A percentile compares a stretch with the other conserved stretches of the same genome.
These are phyloP conservation scores for Pleuronectes platessa DNA, from an alignment of 2,113 vertebrate genomes.

Conservation along the genomic window DNA sequence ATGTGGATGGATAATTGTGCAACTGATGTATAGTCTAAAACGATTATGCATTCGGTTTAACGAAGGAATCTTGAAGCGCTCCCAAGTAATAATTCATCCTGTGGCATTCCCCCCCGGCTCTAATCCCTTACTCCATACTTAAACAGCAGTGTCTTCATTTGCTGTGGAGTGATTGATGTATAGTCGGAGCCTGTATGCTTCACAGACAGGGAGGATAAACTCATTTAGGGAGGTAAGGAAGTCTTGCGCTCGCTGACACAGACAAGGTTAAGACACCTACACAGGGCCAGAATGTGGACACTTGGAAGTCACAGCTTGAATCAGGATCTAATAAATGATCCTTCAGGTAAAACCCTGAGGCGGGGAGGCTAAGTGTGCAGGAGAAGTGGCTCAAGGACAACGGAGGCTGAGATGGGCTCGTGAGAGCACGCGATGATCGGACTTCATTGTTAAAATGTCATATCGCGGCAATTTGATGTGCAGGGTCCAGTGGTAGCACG, in stretches of 20 bases:
- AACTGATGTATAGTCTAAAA: conserved; percentile 59
- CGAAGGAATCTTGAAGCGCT: conserved; percentile 52
- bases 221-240: conserved; percentile 60
- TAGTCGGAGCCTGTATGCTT: conserved; percentile 27
- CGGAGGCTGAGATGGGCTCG: conserved; percentile 54
- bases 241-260: conserved; percentile 53
- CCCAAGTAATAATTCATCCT: conserved; percentile 53
- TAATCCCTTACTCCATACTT: conserved; percentile 32
- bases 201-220: conserved; percentile 52
- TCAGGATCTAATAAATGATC: conserved; percentile 74
- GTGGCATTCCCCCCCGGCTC: conserved; percentile 32
- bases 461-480: conserved; percentile 46
- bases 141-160: conserved; percentile 56
- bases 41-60: conserved; percentile 55
- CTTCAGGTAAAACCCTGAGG: conserved; percentile 66
- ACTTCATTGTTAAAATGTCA: conserved; percentile 70
- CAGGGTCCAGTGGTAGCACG: conserved; percentile 32
- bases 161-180: conserved; percentile 58
- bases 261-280: conserved; percentile 68
- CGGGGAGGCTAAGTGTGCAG: conserved; percentile 46
- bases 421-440: conserved; percentile 64
- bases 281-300: conserved; percentile 61
- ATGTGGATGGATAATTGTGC: conserved; percentile 63
- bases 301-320: conserved; percentile 73
- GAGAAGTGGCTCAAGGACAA: conserved; percentile 74